Percentiles rank a stretch among this genome's conserved stretches.
Evolutionary conservation across 92 coral and sea anemone genomes (phyloP).

Genomic region (Chrysogorgia sp.): DNA sequence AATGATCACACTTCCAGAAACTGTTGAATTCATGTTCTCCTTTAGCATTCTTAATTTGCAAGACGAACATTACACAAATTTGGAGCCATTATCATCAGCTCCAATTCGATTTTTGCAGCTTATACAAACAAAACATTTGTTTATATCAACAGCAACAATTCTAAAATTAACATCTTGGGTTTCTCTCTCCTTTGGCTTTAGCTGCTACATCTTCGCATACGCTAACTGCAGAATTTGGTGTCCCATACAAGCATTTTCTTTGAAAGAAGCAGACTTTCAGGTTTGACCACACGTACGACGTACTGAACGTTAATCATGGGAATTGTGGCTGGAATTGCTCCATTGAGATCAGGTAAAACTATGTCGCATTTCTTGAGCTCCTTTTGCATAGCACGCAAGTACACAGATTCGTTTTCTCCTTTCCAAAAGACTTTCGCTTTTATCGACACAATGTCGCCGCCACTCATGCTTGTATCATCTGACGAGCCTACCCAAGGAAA

Average conservation of each 20-base stretch:
- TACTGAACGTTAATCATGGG: slow-evolving; percentile 29
- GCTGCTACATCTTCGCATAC: slow-evolving; percentile 38
- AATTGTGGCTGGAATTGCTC: slow-evolving; percentile 35
- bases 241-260: slow-evolving; percentile 24
- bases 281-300: slow-evolving; percentile 24
- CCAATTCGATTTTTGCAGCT: slow-evolving; percentile 49
- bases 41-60: slow-evolving; percentile 49
- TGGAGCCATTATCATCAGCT: slow-evolving; percentile 42
- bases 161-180: slow-evolving; percentile 50
- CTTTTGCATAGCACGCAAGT: slow-evolving; percentile 18
- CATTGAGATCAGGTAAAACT: slow-evolving; percentile 7
- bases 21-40: slow-evolving; percentile 23
- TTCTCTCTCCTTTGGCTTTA: slow-evolving; percentile 55
- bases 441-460: slow-evolving; percentile 8
- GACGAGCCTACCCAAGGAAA: slow-evolving; percentile 43
- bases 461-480: slow-evolving; percentile 20
- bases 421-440: slow-evolving; percentile 7
- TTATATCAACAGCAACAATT: slow-evolving; percentile 38
- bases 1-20: slow-evolving; percentile 43
- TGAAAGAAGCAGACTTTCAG: slow-evolving; percentile 30
- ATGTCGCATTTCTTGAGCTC: slow-evolving; percentile 2
- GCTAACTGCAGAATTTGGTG: slow-evolving; percentile 15
- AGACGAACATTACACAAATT: slow-evolving; percentile 44
- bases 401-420: slow-evolving; percentile 8
- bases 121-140: slow-evolving; percentile 46